Evolutionary conservation across 2,113 vertebrate genomes (phyloP).

Genomic region (Colinus virginianus): DNA sequence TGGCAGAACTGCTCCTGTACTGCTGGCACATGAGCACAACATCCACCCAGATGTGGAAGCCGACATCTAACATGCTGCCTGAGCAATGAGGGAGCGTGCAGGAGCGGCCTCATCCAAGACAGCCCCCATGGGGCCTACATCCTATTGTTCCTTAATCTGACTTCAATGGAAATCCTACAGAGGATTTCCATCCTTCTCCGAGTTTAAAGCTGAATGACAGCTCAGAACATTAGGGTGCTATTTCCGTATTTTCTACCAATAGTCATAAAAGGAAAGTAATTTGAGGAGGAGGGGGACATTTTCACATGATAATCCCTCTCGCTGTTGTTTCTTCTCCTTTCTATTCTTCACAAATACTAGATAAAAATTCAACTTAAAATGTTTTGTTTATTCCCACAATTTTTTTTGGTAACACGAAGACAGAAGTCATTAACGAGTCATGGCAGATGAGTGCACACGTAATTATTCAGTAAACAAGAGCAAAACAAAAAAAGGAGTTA

Average conservation of each 20-base stretch:
- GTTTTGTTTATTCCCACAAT: neutral
- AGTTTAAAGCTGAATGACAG: neutral
- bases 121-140: neutral
- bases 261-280: neutral
- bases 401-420: neutral
- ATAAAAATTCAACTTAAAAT: too few relatives aligned
- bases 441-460: rapidly evolving
- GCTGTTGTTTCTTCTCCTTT: neutral
- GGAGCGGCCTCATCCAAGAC: neutral
- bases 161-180: neutral
- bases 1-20: rapidly evolving
- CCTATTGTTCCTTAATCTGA: neutral
- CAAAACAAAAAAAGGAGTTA: neutral
- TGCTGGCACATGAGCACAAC: neutral
- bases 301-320: neutral
- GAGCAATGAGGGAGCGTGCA: neutral
- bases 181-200: neutral
- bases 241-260: neutral
- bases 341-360: neutral
- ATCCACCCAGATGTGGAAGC: neutral
- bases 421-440: neutral
- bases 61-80: rapidly evolving
- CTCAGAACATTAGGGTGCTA: neutral
- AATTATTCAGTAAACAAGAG: neutral
- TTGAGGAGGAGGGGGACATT: rapidly evolving